Evolutionary conservation across 2,113 vertebrate genomes (phyloP).

Genomic region (Podarcis muralis): DNA sequence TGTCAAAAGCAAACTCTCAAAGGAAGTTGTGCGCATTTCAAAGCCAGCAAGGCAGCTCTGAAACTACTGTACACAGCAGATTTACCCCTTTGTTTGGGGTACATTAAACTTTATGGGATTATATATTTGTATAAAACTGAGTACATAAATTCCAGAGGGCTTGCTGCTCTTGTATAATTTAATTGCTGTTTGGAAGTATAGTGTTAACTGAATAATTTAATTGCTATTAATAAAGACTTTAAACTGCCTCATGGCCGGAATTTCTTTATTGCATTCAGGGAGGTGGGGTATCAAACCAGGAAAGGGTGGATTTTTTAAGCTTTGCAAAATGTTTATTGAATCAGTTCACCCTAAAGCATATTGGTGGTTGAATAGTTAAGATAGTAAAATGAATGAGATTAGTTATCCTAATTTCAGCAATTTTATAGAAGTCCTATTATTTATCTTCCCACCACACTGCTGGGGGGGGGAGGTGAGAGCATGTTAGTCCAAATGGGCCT

Average conservation of each 20-base stretch:
- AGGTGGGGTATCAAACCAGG: not conserved
- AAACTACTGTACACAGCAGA: conserved; percentile 73
- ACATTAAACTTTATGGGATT: conserved; percentile 60
- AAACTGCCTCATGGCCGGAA: conserved; percentile 48
- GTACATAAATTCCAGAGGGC: conserved; percentile 61
- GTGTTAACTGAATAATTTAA: conserved; percentile 74
- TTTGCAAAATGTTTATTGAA: not conserved
- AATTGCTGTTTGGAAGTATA: conserved; percentile 73
- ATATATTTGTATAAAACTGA: conserved; percentile 65
- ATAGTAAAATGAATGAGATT: not conserved
- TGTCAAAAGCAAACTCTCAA: conserved; percentile 43
- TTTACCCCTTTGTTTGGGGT: conserved; percentile 77
- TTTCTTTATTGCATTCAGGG: not conserved
- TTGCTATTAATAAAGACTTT: conserved; percentile 83
- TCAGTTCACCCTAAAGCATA: not conserved
- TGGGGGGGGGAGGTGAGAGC: too few relatives aligned
- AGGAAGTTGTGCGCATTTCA: conserved; percentile 65
- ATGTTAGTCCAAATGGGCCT: too few relatives aligned
- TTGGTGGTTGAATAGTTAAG: not conserved
- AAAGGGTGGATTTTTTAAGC: not conserved
- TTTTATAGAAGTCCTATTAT: not conserved
- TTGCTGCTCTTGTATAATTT: conserved; percentile 73
- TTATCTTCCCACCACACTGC: not conserved
- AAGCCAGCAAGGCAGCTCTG: conserved; percentile 63
- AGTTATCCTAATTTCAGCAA: not conserved